Evolutionary conservation across 2,888 invertebrate species (phyloP).

Genomic region (Patella ulyssiponensis): DNA sequence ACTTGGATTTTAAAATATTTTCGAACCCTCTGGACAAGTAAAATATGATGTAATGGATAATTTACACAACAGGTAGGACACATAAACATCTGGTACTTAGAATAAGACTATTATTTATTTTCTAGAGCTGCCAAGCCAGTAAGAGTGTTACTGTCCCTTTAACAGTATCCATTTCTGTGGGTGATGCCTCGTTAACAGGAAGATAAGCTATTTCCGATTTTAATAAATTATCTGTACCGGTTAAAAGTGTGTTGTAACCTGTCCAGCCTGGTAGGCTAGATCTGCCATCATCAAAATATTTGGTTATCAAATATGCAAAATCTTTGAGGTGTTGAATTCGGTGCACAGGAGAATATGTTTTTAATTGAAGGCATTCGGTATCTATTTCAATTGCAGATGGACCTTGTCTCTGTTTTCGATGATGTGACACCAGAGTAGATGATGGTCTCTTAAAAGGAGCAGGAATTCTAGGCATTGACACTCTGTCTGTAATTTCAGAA

Average conservation of each 20-base stretch:
- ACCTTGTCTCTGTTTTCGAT: not conserved
- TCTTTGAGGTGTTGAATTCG: not conserved
- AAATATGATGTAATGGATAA: no score
- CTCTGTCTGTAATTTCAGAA: not conserved
- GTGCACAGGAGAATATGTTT: not conserved
- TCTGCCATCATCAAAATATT: not conserved
- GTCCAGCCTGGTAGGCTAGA: slow-evolving; percentile 22
- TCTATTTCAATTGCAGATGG: not conserved
- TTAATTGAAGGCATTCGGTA: not conserved
- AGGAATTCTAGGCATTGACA: not conserved
- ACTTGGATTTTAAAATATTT: no score
- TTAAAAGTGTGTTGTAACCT: slow-evolving; percentile 10
- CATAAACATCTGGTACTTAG: no score
- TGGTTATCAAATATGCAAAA: not conserved
- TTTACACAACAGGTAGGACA: no score
- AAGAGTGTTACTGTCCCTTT: not conserved
- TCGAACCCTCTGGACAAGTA: no score
- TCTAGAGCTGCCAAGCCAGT: no score
- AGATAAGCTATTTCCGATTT: not conserved
- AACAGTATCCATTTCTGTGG: not conserved
- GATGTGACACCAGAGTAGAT: not conserved
- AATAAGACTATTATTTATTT: no score
- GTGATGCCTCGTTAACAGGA: not conserved
- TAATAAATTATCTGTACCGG: not conserved
- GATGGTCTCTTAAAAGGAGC: not conserved